phyloP scores from a whole-genome alignment of 2,797 vertebrate species.

The Helarctos malayanus region DNA sequence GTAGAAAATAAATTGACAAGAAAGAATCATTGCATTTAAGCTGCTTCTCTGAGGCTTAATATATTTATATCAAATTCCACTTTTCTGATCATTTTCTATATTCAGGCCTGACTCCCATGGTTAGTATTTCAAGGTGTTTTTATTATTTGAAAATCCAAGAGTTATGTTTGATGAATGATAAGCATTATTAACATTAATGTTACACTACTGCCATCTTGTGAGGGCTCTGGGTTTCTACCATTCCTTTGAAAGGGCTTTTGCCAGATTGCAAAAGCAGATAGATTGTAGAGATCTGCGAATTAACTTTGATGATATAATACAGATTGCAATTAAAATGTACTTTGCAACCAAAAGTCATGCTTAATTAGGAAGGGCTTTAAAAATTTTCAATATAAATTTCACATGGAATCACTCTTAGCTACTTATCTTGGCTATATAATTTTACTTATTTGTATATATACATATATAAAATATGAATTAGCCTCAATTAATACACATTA shows the following conservation, averaged over 20 bases:
- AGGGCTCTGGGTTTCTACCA: background rate
- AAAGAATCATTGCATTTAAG: background rate
- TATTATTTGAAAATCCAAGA: background rate
- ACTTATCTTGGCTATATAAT: background rate
- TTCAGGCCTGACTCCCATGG: background rate
- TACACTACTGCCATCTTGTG: slow-evolving; percentile 87
- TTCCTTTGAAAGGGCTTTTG: slow-evolving; percentile 1
- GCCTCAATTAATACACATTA: background rate
- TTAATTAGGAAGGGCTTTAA: slow-evolving; percentile 18
- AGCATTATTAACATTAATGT: background rate
- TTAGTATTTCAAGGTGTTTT: slow-evolving; percentile 39
- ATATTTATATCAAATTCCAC: background rate
- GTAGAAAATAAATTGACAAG: background rate
- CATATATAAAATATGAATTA: background rate
- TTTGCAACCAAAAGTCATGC: background rate
- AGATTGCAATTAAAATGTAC: background rate
- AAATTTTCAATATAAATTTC: slow-evolving; percentile 23
- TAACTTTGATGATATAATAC: background rate
- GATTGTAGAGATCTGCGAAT: background rate
- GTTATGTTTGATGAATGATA: background rate
- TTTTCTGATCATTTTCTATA: background rate
- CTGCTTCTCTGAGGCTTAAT: background rate
- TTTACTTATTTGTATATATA: background rate
- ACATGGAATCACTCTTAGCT: background rate
- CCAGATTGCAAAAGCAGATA: background rate